Evolutionary conservation across 2,888 invertebrate genomes (phyloP).

Genomic region (Pseudeuparius sepicola): DNA sequence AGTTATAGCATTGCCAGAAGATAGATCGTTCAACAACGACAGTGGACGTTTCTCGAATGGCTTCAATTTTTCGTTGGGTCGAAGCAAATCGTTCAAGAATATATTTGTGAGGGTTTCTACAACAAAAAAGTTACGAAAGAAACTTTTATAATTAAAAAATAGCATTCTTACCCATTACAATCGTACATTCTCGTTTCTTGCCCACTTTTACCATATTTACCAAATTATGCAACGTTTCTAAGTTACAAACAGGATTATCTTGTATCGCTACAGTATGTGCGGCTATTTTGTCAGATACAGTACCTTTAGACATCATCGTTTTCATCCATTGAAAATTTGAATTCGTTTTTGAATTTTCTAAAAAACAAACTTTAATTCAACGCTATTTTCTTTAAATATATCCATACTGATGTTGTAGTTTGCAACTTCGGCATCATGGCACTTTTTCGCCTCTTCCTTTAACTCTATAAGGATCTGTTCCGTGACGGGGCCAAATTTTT

Average conservation of each 20-base stretch:
- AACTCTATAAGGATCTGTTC: constrained; percentile 48
- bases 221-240: constrained; percentile 58
- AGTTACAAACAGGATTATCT: constrained; percentile 72
- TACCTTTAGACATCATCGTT: constrained; percentile 70
- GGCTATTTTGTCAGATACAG: constrained; percentile 76
- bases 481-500: constrained; percentile 38
- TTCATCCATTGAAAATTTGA: constrained; percentile 68
- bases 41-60: constrained; percentile 57
- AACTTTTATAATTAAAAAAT: constrained; percentile 4
- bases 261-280: constrained; percentile 73
- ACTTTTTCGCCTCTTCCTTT: constrained; percentile 55
- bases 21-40: constrained; percentile 45
- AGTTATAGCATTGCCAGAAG: constrained; percentile 55
- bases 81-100: constrained; percentile 59
- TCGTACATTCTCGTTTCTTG: constrained; percentile 61
- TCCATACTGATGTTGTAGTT: constrained; percentile 52
- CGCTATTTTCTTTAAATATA: constrained; percentile 8
- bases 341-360: constrained; percentile 46
- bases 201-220: constrained; percentile 68
- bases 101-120: constrained; percentile 70
- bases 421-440: constrained; percentile 53
- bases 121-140: too few relatives aligned
- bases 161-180: constrained; percentile 54
- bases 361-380: constrained; percentile 16
- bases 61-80: constrained; percentile 54